A percentile compares a stretch with the other conserved stretches of the same genome.
Conservation (phyloP, 1,140 invertebrate genomes). For the Lethrus apterus region DNA sequence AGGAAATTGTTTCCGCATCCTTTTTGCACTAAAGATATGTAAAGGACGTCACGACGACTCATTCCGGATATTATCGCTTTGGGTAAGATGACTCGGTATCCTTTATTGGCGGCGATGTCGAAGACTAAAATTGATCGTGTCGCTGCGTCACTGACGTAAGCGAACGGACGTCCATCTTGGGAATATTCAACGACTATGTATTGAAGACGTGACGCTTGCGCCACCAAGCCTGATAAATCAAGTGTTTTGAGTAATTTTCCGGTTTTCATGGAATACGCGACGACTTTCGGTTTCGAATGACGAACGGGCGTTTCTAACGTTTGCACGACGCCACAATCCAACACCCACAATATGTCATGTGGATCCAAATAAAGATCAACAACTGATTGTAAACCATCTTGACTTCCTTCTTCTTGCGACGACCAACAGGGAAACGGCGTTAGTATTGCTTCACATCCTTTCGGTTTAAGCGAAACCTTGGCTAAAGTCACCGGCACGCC, state of each 20-base stretch:
- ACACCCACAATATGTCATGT: slow-evolving; percentile 50
- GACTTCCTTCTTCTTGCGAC: slow-evolving; percentile 51
- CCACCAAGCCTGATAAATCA: slow-evolving; percentile 48
- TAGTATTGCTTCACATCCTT: slow-evolving; percentile 41
- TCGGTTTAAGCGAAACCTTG: slow-evolving; percentile 41
- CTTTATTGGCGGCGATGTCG: slow-evolving; percentile 49
- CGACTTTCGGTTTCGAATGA: slow-evolving; percentile 53
- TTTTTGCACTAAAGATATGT: slow-evolving; percentile 47
- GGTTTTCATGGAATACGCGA: slow-evolving; percentile 52
- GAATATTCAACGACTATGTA: slow-evolving; percentile 54
- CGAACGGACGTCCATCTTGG: slow-evolving; percentile 20
- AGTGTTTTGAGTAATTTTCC: slow-evolving; percentile 54
- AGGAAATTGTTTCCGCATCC: slow-evolving; percentile 45
- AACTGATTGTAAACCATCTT: slow-evolving; percentile 49
- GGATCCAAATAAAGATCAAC: slow-evolving; percentile 53
- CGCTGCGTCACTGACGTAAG: slow-evolving; percentile 46
- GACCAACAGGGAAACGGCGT: slow-evolving; percentile 52
- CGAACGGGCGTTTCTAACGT: slow-evolving; percentile 44
- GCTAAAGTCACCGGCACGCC: slow-evolving; percentile 51
- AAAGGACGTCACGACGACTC: slow-evolving; percentile 48
- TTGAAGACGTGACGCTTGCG: slow-evolving; percentile 51
- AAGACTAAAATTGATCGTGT: slow-evolving; percentile 55
- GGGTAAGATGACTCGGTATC: slow-evolving; percentile 52
- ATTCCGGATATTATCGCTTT: slow-evolving; percentile 42
- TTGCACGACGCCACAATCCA: slow-evolving; percentile 53